A percentile compares a stretch with the other conserved stretches of the same genome.
Conservation (phyloP, 1,140 invertebrate genomes). For the Drosophila rhopaloa region DNA sequence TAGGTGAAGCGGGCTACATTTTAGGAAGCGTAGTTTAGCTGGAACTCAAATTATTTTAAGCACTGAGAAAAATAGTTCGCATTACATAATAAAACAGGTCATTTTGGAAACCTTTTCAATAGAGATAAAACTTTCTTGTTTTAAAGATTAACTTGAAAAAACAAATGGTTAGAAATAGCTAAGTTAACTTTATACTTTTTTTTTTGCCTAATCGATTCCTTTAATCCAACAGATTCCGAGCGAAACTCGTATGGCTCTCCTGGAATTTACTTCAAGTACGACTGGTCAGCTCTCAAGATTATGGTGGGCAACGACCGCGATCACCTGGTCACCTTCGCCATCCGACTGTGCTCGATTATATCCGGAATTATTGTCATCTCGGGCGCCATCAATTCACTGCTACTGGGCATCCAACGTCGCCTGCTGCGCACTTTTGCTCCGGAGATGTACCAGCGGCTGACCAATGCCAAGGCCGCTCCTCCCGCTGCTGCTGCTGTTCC, state of each 20-base stretch:
- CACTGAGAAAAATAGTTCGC: too few species aligned
- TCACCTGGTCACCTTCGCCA: conserved; percentile 91
- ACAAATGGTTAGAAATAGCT: too few species aligned
- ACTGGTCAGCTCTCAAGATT: conserved; percentile 95
- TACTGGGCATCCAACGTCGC: conserved; percentile 44
- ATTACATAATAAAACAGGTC: too few species aligned
- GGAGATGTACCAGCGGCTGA: conserved; percentile 46
- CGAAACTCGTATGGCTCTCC: conserved; percentile 96
- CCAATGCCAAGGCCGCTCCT: not conserved
- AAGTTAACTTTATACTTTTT: too few species aligned
- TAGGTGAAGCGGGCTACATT: not conserved
- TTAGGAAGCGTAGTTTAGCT: not conserved
- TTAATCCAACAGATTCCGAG: conserved; percentile 84
- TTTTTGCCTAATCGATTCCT: not conserved
- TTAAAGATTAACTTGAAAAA: too few species aligned
- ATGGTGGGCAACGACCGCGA: conserved; percentile 93
- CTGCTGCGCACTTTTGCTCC: conserved; percentile 57
- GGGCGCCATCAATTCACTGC: conserved; percentile 84
- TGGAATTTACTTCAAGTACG: conserved; percentile 98
- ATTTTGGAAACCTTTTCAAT: too few species aligned
- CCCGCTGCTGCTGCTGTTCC: not conserved
- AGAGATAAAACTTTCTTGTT: too few species aligned
- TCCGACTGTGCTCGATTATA: conserved; percentile 94
- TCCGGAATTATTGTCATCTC: conserved; percentile 96
- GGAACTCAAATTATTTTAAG: too few species aligned